phyloP scores from a whole-genome alignment of 2,797 vertebrate species.

The Vultur gryphus region DNA sequence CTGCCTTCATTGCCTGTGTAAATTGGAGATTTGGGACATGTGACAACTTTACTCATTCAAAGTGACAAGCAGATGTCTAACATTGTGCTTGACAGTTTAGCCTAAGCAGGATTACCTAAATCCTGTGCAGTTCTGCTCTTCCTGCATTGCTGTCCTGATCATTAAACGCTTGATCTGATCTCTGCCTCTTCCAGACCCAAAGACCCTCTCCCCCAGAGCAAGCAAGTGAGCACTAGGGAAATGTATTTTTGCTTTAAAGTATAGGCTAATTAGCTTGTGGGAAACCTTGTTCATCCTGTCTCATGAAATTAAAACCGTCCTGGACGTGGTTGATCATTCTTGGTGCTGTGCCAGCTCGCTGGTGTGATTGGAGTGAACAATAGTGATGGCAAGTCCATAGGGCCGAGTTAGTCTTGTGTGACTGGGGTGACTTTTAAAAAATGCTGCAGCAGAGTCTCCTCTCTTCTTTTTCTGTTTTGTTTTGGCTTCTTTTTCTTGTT shows the following conservation, averaged over 20 bases:
- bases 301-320: background rate
- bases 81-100: background rate
- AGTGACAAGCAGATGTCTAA: background rate
- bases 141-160: background rate
- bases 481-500: background rate
- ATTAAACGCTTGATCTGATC: background rate
- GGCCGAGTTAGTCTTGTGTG: background rate
- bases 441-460: background rate
- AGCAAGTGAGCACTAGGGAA: background rate
- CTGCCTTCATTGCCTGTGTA: background rate
- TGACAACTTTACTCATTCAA: background rate
- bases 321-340: background rate
- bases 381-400: background rate
- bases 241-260: background rate
- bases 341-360: rapidly evolving
- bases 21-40: background rate
- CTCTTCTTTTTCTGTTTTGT: background rate
- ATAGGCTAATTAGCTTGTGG: background rate
- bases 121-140: background rate
- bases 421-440: background rate
- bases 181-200: background rate
- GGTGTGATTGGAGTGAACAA: background rate
- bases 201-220: background rate
- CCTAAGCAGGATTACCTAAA: background rate
- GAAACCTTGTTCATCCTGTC: background rate